Base-by-base conservation (phyloP, 2,888 invertebrate species). In the Chymomyza procnemis region DNA sequence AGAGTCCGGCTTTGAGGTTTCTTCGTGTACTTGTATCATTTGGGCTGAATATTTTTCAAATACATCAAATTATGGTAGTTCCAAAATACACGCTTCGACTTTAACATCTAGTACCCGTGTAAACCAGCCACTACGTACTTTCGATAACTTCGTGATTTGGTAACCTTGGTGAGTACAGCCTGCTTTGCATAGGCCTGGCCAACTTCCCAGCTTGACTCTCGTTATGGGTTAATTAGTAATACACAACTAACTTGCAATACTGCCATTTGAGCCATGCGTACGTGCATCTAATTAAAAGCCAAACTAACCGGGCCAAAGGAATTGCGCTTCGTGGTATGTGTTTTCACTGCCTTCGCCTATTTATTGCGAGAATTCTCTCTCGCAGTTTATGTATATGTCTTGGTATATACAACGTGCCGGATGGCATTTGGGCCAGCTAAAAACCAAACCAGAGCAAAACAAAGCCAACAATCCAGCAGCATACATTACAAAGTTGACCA, bases 271-370 rank as follows among this genome's bases (percentile, higher is more conserved):
- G 12, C 34, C 50, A 18, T 0, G 6, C 50, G 70, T 73, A 73
- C 73, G 75, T 80, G 84, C 84, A 78, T 84, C 76, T 81, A 79
- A 84, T 84, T 80, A 79, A 75, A 68, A 77, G 58, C 73, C 55
- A 67, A 5, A 8, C 61, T 56, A 59, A 66, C 55, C 61, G 61
- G 48, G 56, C 34, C 12, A 41, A 41, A 41, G 34, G 34, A 41
- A 41, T 41, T 41, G 34, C 12, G 34, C 12, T 41, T 41, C 0
- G 34, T 12, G 9, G 34, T 12, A 9, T 12, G 34, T 12, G 34
- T 41, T 41, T 41, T 1, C 58, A 46, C 63, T 50, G n/a, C 50
- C 50, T 16, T 8, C 18, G 50, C n/a, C n/a, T 50, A 50, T 16
- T 12, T 18, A 48, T 48, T 18, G 6, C 18, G 18, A 48, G 61